These are phyloP conservation scores for Ceuthmochares aereus DNA, from an alignment of 2,113 vertebrate genomes.

Conservation along the genomic window DNA sequence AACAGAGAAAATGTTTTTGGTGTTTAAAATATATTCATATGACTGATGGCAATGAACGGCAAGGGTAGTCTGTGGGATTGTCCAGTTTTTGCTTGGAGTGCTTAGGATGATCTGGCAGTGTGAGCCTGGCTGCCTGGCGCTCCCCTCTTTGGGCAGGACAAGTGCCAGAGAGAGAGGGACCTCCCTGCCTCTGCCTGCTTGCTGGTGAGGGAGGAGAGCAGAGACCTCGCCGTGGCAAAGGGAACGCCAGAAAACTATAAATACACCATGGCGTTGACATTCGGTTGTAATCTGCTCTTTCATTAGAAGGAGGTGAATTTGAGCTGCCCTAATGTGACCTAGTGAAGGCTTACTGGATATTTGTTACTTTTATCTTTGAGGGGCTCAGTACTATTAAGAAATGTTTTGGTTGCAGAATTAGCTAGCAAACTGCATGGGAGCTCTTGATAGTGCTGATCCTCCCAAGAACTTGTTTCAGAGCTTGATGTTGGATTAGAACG, in stretches of 20 bases:
- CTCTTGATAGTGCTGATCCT: not conserved
- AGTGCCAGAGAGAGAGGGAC: not conserved
- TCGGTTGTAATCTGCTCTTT: slow-evolving; percentile 15
- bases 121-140: not conserved
- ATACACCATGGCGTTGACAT: not conserved
- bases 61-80: not conserved
- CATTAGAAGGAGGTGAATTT: slow-evolving; percentile 36
- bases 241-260: slow-evolving; percentile 37
- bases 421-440: not conserved
- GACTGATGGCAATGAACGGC: not conserved
- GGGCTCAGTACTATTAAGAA: not conserved
- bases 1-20: not conserved
- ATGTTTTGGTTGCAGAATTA: not conserved
- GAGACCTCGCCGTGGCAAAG: not conserved
- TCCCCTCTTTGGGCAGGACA: not conserved
- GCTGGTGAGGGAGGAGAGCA: not conserved
- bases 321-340: slow-evolving; percentile 20
- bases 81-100: not conserved
- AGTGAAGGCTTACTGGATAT: not conserved
- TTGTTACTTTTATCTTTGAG: not conserved
- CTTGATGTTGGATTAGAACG: not conserved
- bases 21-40: not conserved
- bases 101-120: not conserved
- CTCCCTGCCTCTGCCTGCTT: not conserved
- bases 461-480: not conserved